These are phyloP conservation scores for Thamnophis elegans DNA, from an alignment of 2,797 vertebrate species.

Conservation along the genomic window DNA sequence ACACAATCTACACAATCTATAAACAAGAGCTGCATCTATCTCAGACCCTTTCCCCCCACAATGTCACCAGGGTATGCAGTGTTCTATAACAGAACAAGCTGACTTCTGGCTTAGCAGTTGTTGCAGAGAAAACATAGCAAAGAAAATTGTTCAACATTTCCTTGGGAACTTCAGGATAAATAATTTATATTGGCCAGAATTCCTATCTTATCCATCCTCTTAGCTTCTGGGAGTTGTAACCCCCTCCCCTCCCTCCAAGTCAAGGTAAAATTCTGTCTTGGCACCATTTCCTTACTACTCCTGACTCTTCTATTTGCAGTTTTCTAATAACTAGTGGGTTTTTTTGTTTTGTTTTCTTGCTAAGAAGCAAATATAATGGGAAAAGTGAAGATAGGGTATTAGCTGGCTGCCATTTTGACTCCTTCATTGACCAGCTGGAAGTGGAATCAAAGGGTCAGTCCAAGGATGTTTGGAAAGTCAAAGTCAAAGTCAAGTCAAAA, in stretches of 20 bases:
- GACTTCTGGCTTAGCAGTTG: background rate
- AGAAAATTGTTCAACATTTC: background rate
- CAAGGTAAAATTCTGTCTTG: background rate
- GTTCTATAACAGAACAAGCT: background rate
- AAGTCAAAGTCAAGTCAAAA: background rate
- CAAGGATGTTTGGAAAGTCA: background rate
- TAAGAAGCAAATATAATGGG: background rate
- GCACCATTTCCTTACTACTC: background rate
- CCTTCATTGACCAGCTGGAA: background rate
- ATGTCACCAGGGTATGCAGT: background rate
- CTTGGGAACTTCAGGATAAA: background rate
- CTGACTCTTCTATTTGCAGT: background rate
- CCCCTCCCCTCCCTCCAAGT: background rate
- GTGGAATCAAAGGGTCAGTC: background rate
- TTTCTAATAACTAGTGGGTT: background rate
- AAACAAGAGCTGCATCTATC: background rate
- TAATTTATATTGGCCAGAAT: background rate
- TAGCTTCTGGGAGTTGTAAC: background rate
- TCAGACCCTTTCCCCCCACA: background rate
- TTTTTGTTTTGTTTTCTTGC: background rate
- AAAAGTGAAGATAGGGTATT: background rate
- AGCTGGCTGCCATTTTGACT: background rate
- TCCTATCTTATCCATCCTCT: background rate
- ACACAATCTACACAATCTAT: background rate
- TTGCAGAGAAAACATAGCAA: background rate